Conservation (phyloP, 2,888 invertebrate species). For the Meta bourneti region DNA sequence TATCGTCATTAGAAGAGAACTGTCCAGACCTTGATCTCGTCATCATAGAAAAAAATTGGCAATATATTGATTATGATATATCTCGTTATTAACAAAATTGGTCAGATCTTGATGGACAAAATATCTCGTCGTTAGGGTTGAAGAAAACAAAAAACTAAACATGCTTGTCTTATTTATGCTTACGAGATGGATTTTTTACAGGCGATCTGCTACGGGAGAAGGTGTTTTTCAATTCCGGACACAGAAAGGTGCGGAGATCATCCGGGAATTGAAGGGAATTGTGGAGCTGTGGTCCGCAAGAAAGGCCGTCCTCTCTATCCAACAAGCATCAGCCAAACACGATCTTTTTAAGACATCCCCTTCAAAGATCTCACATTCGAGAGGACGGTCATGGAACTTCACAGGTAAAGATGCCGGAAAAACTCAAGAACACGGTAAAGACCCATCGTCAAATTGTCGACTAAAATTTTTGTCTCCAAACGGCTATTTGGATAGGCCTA, state of each 20-base stretch:
- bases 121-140: too few species aligned
- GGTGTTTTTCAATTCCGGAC: slow-evolving; percentile 76
- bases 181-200: neutral
- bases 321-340: slow-evolving; percentile 59
- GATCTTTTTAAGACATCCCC: slow-evolving; percentile 52
- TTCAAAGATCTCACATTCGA: slow-evolving; percentile 24
- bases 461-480: neutral
- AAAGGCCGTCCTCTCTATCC: slow-evolving; percentile 64
- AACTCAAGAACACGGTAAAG: too few species aligned
- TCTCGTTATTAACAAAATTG: too few species aligned
- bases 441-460: neutral
- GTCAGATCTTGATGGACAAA: too few species aligned
- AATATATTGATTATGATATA: too few species aligned
- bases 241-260: slow-evolving; percentile 75
- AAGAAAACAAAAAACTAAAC: too few species aligned
- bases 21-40: too few species aligned
- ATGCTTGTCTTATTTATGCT: too few species aligned
- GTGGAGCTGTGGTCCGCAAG: slow-evolving; percentile 70
- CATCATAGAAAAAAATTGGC: too few species aligned
- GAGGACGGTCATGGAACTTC: slow-evolving; percentile 56
- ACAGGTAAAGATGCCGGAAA: slow-evolving; percentile 9
- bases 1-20: too few species aligned
- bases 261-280: slow-evolving; percentile 73
- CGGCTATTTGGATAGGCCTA: too few species aligned
- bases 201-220: slow-evolving; percentile 76